These are phyloP conservation scores for Pentamera pediparva DNA, from an alignment of 53 echinoderm and acorn worm genomes.

Conservation along the genomic window DNA sequence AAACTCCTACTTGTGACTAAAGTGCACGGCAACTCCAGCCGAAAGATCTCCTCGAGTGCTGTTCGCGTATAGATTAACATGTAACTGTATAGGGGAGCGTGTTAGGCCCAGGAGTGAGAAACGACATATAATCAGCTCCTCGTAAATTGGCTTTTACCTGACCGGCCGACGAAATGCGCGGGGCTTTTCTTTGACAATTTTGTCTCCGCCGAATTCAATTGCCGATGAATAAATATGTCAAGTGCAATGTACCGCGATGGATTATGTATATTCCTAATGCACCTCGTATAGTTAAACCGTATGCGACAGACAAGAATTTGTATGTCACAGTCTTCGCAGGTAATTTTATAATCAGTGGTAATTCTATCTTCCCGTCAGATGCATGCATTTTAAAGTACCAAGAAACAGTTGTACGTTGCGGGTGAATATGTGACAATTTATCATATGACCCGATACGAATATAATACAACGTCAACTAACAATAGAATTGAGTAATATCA, in stretches of 20 bases:
- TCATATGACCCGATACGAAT: too few relatives aligned
- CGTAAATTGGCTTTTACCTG: slow-evolving; percentile 6
- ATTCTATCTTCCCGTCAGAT: too few relatives aligned
- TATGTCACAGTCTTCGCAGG: too few relatives aligned
- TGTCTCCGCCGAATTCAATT: neutral
- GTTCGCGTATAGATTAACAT: slow-evolving; percentile 32
- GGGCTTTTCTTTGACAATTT: slow-evolving; percentile 12
- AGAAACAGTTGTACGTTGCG: too few relatives aligned
- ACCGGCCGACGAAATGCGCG: neutral
- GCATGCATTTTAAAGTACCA: too few relatives aligned
- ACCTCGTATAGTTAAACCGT: too few relatives aligned
- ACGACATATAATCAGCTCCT: slow-evolving; percentile 28
- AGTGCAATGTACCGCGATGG: slow-evolving; percentile 1
- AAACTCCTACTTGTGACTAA: slow-evolving; percentile 25
- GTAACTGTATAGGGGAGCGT: slow-evolving; percentile 24
- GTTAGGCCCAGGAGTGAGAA: slow-evolving; percentile 1
- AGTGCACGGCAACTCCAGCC: slow-evolving; percentile 21
- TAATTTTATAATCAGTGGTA: too few relatives aligned
- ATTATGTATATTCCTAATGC: too few relatives aligned
- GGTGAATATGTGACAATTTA: too few relatives aligned
- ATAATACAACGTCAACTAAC: too few relatives aligned
- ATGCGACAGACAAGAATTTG: too few relatives aligned
- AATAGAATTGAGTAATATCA: too few relatives aligned
- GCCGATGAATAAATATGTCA: neutral
- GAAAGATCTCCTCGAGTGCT: slow-evolving; percentile 19